Conservation (phyloP, 2,797 vertebrate species). For the Erpetoichthys calabaricus region DNA sequence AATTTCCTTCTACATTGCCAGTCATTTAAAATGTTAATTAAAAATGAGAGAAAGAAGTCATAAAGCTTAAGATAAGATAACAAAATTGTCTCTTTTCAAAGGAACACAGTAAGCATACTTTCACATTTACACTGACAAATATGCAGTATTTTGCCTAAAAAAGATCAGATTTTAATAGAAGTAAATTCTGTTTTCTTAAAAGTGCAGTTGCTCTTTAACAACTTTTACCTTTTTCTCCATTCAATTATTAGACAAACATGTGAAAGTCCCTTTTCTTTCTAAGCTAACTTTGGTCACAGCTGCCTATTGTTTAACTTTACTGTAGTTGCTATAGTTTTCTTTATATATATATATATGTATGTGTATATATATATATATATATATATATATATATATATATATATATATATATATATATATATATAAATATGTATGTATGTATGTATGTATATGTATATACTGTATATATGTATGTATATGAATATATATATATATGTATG, state of each 20-base stretch:
- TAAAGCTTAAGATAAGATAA: slow-evolving; percentile 3
- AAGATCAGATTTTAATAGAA: background rate
- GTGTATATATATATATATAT: slow-evolving; percentile 25
- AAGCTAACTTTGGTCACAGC: background rate
- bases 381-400: background rate
- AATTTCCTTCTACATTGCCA: background rate
- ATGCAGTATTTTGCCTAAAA: background rate
- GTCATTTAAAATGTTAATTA: background rate
- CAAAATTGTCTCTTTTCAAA: background rate
- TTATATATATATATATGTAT: slow-evolving; percentile 17
- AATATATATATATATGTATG: no score
- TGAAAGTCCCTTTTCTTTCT: slow-evolving; percentile 11
- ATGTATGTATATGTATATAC: background rate
- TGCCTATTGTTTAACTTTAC: no score
- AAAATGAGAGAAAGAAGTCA: background rate
- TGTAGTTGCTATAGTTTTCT: slow-evolving; percentile 41
- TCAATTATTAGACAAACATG: slow-evolving; percentile 3
- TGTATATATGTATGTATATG: background rate
- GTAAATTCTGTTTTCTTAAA: slow-evolving; percentile 2
- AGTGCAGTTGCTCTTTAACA: background rate
- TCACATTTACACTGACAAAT: background rate
- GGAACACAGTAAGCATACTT: background rate
- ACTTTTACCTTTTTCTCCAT: slow-evolving; percentile 1
- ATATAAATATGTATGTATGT: no score
- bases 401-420: no score